Base-by-base conservation (phyloP, 2,888 invertebrate genomes). In the Watsonalla cultraria region DNA sequence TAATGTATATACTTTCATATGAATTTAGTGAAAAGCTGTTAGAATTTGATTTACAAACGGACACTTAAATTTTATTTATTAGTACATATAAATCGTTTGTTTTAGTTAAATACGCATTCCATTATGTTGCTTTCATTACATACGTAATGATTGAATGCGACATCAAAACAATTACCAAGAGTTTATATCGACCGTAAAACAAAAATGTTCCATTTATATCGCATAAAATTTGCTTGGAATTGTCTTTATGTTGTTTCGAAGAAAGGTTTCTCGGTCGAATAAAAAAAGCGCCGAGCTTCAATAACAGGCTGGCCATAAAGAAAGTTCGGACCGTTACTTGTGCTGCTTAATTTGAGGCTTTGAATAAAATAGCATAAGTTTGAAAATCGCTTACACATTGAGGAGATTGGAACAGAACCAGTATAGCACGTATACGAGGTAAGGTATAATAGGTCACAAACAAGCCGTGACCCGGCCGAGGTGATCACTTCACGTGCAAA, bases 401-500 rank as follows among this genome's bases (percentile, higher is more conserved):
- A 54, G 54, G 55, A 61, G 68, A 64, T 59, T 69, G 69, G 70
- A 64, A 68, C 66, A 73, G 79, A 87, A 88, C 87, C 86, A 86
- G 86, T 87, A 87, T 81, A 65, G 76, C 82, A 85, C 86, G 80
- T 80, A 79, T 77, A 79, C 77, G 74, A 78, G 75, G 64, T 61
- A 60, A 70, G 65, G 73, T 73, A 75, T 86, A 24, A 24, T 24
- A 83, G 88, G 87, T 88, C 87, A 86, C 74, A 78, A 79, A 68
- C 80, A 77, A 70, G 71, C 71, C 81, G 75, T 83, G 85, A 84
- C 84, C 83, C 75, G 68, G 66, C 70, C 70, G 71, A 71, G 71
- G 65, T 69, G 76, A 76, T 72, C 68, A 65, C 69, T 73, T 74
- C 73, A 73, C 74, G 74, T 67, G 70, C 63, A 67, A 68, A 74